These are phyloP conservation scores for Acropora yongei DNA, from an alignment of 64 coral and sea anemone species.

Conservation along the genomic window DNA sequence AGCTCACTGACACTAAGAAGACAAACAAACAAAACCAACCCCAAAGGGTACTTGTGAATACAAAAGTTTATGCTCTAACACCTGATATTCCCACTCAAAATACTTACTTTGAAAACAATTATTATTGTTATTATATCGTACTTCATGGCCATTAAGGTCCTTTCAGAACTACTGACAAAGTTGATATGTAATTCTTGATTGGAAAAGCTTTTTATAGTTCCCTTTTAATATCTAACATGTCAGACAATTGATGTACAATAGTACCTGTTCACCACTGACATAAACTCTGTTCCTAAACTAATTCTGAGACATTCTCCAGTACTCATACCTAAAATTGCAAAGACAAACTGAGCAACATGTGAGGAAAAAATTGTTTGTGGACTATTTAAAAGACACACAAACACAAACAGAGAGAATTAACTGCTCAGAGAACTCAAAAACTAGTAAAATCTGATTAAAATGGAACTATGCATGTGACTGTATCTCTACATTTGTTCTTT, in stretches of 20 bases:
- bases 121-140: too few relatives aligned
- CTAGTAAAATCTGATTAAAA: neutral
- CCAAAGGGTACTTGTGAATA: too few relatives aligned
- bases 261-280: constrained; percentile 76
- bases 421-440: too few relatives aligned
- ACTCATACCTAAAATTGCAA: constrained; percentile 33
- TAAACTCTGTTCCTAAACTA: constrained; percentile 77
- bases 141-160: too few relatives aligned
- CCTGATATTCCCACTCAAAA: too few relatives aligned
- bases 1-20: constrained; percentile 79
- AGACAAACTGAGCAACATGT: neutral
- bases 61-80: too few relatives aligned
- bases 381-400: neutral
- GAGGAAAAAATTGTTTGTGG: neutral
- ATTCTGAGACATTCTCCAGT: constrained; percentile 77
- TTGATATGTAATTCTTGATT: too few relatives aligned
- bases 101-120: neutral
- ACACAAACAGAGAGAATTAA: too few relatives aligned
- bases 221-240: neutral
- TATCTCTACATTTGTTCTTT: too few relatives aligned
- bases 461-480: neutral
- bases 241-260: too few relatives aligned
- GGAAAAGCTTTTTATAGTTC: too few relatives aligned
- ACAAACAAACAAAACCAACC: neutral
- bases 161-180: too few relatives aligned